phyloP scores from a whole-genome alignment of 2,888 invertebrate genomes.

The Antitype chi region DNA sequence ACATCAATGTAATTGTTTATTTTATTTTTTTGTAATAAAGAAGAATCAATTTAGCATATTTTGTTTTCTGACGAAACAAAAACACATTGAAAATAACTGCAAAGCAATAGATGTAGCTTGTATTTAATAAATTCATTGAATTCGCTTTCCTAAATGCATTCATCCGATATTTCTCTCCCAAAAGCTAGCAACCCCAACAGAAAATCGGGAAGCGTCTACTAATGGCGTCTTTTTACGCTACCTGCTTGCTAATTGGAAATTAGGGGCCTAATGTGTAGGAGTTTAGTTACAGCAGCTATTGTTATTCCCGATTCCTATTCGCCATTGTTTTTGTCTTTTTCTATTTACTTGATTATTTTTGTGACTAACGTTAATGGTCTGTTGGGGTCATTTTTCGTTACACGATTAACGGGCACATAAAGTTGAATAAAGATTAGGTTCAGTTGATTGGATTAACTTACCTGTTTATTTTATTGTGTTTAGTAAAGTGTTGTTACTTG shows the following conservation, averaged over 20 bases:
- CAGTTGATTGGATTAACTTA: conserved; percentile 29
- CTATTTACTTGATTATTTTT: conserved; percentile 75
- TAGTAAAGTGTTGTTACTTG: no score
- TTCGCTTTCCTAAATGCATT: conserved; percentile 35
- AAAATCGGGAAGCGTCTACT: conserved; percentile 81
- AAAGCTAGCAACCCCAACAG: conserved; percentile 61
- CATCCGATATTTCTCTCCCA: conserved; percentile 25
- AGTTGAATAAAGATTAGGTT: conserved; percentile 40
- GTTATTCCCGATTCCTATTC: conserved; percentile 86
- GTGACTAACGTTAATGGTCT: conserved; percentile 60
- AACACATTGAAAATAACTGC: background rate
- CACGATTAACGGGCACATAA: conserved; percentile 44
- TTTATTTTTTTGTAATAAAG: no score
- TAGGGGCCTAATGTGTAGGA: conserved; percentile 88
- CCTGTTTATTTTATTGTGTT: background rate
- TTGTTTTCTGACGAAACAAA: background rate
- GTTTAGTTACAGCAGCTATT: conserved; percentile 83
- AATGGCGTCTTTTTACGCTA: conserved; percentile 90
- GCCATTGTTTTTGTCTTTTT: conserved; percentile 80
- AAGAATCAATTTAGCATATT: background rate
- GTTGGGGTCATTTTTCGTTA: conserved; percentile 34
- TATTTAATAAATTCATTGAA: background rate
- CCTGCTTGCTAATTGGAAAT: conserved; percentile 90
- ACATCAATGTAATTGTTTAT: background rate
- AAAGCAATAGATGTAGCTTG: background rate